Percentiles rank a stretch among this genome's conserved stretches.
These are phyloP conservation scores for Thysanoteuthis rhombus DNA, from an alignment of 2,888 invertebrate genomes.

Conservation along the genomic window DNA sequence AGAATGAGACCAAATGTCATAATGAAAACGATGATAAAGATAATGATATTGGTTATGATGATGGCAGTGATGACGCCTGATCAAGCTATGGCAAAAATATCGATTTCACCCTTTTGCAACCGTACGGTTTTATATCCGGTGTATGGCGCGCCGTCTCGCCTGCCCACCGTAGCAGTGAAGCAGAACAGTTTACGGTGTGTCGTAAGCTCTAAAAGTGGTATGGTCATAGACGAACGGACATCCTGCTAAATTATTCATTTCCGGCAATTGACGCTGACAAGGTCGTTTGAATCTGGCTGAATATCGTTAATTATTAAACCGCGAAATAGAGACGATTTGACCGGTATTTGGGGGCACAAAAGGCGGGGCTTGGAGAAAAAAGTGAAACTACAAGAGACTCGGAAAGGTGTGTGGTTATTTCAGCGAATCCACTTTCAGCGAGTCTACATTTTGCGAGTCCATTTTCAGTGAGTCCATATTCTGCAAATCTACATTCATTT, in stretches of 20 bases:
- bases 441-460: too few relatives aligned
- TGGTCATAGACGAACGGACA: background rate
- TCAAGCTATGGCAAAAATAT: background rate
- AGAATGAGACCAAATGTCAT: background rate
- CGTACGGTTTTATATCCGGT: background rate
- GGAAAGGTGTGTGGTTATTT: too few relatives aligned
- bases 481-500: too few relatives aligned
- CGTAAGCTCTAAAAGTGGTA: constrained; percentile 12
- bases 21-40: background rate
- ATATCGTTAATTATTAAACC: background rate
- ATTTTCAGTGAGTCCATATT: too few relatives aligned
- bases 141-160: too few relatives aligned
- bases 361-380: background rate
- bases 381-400: background rate
- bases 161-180: background rate
- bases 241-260: background rate
- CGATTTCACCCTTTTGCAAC: background rate
- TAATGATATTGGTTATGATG: background rate
- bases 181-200: background rate
- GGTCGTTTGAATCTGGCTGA: background rate
- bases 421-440: too few relatives aligned
- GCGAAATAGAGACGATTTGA: background rate
- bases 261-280: background rate
- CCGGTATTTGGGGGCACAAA: background rate
- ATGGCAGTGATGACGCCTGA: background rate